These are phyloP conservation scores for Apaloderma vittatum DNA, from an alignment of 2,113 vertebrate genomes.

Conservation along the genomic window DNA sequence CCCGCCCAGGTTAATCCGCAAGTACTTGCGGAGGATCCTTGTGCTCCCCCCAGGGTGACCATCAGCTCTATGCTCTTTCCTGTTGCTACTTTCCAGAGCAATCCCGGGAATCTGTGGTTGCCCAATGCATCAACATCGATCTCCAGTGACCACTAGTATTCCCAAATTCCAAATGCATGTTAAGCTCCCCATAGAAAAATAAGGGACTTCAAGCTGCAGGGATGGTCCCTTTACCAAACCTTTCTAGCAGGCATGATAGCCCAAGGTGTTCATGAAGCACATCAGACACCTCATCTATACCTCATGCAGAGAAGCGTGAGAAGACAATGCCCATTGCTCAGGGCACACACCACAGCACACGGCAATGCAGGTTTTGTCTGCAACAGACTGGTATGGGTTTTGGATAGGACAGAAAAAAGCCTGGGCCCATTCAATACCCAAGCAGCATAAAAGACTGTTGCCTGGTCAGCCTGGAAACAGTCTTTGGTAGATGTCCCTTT, in stretches of 20 bases:
- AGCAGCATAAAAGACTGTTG: background rate
- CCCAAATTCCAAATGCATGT: background rate
- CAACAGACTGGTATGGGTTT: background rate
- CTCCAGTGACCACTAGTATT: background rate
- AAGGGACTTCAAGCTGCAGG: background rate
- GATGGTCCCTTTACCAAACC: background rate
- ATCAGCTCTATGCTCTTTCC: background rate
- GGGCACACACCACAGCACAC: background rate
- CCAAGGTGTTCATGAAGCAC: background rate
- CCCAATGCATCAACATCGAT: background rate
- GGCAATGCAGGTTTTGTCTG: background rate
- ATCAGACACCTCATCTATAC: background rate
- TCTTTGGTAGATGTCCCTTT: background rate
- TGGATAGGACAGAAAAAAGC: background rate
- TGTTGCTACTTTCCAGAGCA: background rate
- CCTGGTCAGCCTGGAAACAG: background rate
- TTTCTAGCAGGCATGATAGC: background rate
- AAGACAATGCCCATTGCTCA: background rate
- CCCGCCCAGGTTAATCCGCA: background rate
- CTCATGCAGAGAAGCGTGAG: background rate
- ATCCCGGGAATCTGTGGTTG: background rate
- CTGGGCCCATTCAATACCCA: background rate
- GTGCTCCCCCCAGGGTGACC: fast-evolving
- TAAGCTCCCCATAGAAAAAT: background rate
- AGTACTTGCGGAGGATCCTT: background rate